Evolutionary conservation across 2,888 invertebrate genomes (phyloP).

Genomic region (Agrotis clavis): DNA sequence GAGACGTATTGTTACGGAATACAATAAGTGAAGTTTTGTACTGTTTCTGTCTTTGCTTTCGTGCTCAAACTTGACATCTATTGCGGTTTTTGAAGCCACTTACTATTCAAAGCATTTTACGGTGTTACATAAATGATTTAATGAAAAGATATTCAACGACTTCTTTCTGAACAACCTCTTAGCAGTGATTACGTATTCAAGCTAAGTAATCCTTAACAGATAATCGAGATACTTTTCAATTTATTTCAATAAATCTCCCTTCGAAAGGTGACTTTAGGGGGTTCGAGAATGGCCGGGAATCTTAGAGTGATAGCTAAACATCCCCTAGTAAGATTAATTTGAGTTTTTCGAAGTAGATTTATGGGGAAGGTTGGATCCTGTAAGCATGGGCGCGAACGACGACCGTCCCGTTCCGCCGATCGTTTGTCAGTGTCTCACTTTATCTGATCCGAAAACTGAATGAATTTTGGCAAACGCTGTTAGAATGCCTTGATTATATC

Average conservation of each 20-base stretch:
- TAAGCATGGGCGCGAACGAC: slow-evolving; percentile 75
- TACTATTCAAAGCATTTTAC: neutral
- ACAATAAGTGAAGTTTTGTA: slow-evolving; percentile 11
- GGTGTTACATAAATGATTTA: too few species aligned
- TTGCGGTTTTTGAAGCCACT: neutral
- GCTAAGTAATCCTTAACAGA: slow-evolving; percentile 46
- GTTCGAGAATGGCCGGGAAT: slow-evolving; percentile 46
- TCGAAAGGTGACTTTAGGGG: slow-evolving; percentile 50
- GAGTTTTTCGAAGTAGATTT: slow-evolving; percentile 85
- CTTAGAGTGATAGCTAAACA: slow-evolving; percentile 71
- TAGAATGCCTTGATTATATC: slow-evolving; percentile 54
- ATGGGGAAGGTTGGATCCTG: slow-evolving; percentile 78
- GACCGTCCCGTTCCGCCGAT: slow-evolving; percentile 76
- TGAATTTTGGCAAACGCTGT: slow-evolving; percentile 76
- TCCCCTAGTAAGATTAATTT: slow-evolving; percentile 82
- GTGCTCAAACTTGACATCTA: neutral
- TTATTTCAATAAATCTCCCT: slow-evolving; percentile 62
- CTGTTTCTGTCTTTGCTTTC: slow-evolving; percentile 1
- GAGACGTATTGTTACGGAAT: slow-evolving; percentile 23
- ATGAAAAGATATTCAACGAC: neutral
- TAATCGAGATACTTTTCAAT: slow-evolving; percentile 59
- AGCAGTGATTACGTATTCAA: slow-evolving; percentile 22
- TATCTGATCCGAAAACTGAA: slow-evolving; percentile 82
- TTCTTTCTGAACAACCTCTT: neutral
- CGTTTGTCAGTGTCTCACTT: slow-evolving; percentile 84